Percentiles rank a stretch among this genome's conserved stretches.
Conservation (phyloP, 2,113 vertebrate genomes). For the Nettapus auritus region DNA sequence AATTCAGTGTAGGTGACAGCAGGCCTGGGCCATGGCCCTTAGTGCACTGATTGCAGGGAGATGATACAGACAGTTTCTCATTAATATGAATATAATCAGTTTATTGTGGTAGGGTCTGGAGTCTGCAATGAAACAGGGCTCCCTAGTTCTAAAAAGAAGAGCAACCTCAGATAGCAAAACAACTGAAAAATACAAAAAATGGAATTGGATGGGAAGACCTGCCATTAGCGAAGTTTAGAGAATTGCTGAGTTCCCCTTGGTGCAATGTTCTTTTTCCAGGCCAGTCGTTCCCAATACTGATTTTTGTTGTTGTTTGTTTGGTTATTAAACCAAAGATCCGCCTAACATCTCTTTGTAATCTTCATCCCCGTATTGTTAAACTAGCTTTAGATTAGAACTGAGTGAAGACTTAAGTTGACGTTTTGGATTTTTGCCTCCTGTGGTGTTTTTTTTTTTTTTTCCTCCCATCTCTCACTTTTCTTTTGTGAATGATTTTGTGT, state of each 20-base stretch:
- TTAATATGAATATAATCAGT: neutral
- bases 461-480: neutral
- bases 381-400: neutral
- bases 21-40: neutral
- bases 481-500: accelerated
- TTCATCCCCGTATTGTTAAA: neutral
- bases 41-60: neutral
- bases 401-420: neutral
- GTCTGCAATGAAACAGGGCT: neutral
- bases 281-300: neutral
- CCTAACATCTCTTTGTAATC: neutral
- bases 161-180: neutral
- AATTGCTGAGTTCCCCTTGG: neutral
- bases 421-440: neutral
- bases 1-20: neutral
- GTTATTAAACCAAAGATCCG: neutral
- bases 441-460: neutral
- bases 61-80: neutral
- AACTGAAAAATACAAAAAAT: neutral
- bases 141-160: neutral
- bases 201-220: neutral
- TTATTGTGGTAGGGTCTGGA: neutral
- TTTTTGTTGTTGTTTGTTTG: neutral
- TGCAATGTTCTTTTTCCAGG: neutral
- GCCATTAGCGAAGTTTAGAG: neutral